Evolutionary conservation across 1,140 invertebrate species (phyloP).

Genomic region (Diuraphis noxia): DNA sequence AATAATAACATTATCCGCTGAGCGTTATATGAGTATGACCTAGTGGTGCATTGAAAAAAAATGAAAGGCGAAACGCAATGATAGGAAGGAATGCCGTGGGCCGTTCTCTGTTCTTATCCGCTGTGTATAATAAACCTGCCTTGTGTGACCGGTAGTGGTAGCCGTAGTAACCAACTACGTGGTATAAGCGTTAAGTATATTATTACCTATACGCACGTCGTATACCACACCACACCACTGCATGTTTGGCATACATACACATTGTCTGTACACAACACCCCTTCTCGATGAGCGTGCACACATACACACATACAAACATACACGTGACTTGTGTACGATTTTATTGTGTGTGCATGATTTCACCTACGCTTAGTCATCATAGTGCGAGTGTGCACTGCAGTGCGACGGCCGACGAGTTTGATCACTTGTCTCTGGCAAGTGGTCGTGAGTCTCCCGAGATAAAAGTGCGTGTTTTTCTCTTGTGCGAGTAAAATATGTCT

Average conservation of each 20-base stretch:
- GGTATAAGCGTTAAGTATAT: not conserved
- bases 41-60: constrained; percentile 15
- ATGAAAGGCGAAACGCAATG: constrained; percentile 13
- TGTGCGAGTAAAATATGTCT: not conserved
- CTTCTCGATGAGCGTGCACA: not conserved
- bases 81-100: not conserved
- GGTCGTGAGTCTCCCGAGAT: not conserved
- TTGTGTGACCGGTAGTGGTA: not conserved
- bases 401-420: not conserved
- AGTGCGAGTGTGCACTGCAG: too few relatives aligned
- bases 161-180: not conserved
- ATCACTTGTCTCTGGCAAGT: not conserved
- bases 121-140: not conserved
- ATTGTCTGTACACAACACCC: not conserved
- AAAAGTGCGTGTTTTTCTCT: not conserved
- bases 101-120: not conserved
- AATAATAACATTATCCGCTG: not conserved
- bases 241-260: too few relatives aligned
- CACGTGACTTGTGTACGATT: constrained; percentile 7
- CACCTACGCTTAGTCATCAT: not conserved
- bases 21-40: not conserved
- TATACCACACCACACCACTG: not conserved
- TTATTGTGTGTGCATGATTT: not conserved
- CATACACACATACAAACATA: not conserved
- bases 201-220: constrained; percentile 6